These are phyloP conservation scores for Sinopyrophorus schimmeli DNA, from an alignment of 2,888 invertebrate genomes.

Conservation along the genomic window DNA sequence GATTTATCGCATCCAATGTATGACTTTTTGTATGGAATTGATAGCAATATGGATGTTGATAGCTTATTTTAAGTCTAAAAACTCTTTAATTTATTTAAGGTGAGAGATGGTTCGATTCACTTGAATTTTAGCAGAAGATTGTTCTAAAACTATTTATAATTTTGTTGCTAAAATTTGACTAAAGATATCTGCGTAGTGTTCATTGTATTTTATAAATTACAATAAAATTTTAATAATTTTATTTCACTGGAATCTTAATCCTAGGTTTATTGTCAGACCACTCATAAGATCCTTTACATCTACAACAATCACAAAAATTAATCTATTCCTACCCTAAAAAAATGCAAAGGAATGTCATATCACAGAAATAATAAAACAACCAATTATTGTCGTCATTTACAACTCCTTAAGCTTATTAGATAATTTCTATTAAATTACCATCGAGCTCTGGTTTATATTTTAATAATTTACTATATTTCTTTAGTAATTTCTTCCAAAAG, in stretches of 20 bases:
- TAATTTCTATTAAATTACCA: slow-evolving; percentile 59
- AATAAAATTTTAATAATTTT: neutral
- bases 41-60: slow-evolving; percentile 61
- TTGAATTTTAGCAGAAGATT: slow-evolving; percentile 51
- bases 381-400: slow-evolving; percentile 22
- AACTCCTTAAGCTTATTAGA: slow-evolving; percentile 4
- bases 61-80: slow-evolving; percentile 44
- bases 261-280: slow-evolving; percentile 8
- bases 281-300: neutral
- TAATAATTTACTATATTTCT: slow-evolving; percentile 72
- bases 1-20: slow-evolving; percentile 64
- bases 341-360: slow-evolving; percentile 3
- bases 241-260: neutral
- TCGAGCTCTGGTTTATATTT: slow-evolving; percentile 66
- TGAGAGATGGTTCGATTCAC: slow-evolving; percentile 2
- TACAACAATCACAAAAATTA: neutral
- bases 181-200: neutral
- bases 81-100: slow-evolving; percentile 4
- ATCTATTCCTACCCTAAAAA: neutral
- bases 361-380: slow-evolving; percentile 9
- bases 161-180: slow-evolving; percentile 52
- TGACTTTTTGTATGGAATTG: slow-evolving; percentile 66
- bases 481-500: slow-evolving; percentile 83
- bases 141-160: slow-evolving; percentile 22
- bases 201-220: neutral